Conservation (phyloP, 1,140 invertebrate genomes). For the Neodiprion virginianus region DNA sequence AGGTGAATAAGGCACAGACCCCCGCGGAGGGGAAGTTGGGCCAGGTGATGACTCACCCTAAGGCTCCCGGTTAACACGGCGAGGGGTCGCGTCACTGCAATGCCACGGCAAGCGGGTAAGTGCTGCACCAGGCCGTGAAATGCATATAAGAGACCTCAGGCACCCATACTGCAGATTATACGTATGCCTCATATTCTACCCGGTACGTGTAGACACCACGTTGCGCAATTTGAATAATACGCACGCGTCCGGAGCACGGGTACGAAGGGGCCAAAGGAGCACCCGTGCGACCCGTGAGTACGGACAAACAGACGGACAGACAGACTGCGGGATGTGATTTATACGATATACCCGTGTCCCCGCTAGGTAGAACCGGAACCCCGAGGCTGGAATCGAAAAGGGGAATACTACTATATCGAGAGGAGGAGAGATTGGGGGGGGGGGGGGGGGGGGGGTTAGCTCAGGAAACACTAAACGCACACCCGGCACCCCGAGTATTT, state of each 20-base stretch:
- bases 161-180: not conserved
- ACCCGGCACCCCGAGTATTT: too few species aligned
- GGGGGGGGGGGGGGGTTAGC: too few species aligned
- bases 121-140: not conserved
- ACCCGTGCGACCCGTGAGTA: not conserved
- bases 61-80: constrained; percentile 16
- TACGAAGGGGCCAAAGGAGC: constrained; percentile 23
- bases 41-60: constrained; percentile 61
- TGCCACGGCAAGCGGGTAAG: not conserved
- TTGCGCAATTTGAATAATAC: constrained; percentile 36
- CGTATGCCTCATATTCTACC: not conserved
- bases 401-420: constrained; percentile 2
- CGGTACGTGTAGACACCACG: not conserved
- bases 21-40: constrained; percentile 32
- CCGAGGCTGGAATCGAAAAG: constrained; percentile 30
- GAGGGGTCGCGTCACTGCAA: not conserved
- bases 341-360: constrained; percentile 37
- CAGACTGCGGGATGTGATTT: constrained; percentile 47
- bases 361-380: constrained; percentile 39
- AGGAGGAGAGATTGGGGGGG: too few species aligned
- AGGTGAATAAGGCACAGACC: too few species aligned
- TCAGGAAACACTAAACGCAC: too few species aligned
- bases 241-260: constrained; percentile 25
- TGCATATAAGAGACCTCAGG: too few species aligned
- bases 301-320: not conserved